These are phyloP conservation scores for Microctonus aethiopoides DNA, from an alignment of 2,888 invertebrate genomes.

Conservation along the genomic window DNA sequence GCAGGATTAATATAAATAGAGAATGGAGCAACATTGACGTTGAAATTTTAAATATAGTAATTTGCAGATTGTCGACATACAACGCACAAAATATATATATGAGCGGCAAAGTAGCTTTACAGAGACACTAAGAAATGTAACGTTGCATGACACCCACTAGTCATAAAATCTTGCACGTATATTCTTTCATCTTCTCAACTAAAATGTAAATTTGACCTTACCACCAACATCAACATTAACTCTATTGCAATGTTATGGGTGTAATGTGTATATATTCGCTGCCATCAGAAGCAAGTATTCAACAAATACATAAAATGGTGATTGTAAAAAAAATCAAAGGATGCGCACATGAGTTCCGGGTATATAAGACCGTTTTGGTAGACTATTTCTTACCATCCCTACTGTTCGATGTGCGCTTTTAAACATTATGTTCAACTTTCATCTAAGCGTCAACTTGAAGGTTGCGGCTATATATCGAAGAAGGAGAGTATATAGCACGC, in stretches of 20 bases:
- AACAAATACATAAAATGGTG: slow-evolving; percentile 25
- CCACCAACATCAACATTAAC: neutral
- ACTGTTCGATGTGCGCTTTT: neutral
- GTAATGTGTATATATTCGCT: neutral
- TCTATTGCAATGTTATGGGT: neutral
- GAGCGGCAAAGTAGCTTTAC: slow-evolving; percentile 29
- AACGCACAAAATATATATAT: slow-evolving; percentile 2
- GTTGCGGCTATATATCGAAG: neutral
- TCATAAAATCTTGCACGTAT: slow-evolving; percentile 51
- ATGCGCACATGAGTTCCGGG: slow-evolving; percentile 23
- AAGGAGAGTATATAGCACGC: too few species aligned
- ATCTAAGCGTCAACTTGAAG: neutral
- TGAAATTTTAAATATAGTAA: slow-evolving; percentile 27
- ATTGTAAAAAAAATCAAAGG: slow-evolving; percentile 31
- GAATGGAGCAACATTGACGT: neutral
- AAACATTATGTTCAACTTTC: slow-evolving; percentile 8
- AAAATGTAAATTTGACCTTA: slow-evolving; percentile 42
- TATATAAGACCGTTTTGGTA: slow-evolving; percentile 18
- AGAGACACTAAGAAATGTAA: slow-evolving; percentile 48
- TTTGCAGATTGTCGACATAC: slow-evolving; percentile 31
- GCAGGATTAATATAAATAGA: too few species aligned
- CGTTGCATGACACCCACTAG: slow-evolving; percentile 59
- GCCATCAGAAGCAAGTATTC: slow-evolving; percentile 6
- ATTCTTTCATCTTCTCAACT: slow-evolving; percentile 57
- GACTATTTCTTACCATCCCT: slow-evolving; percentile 7